Evolutionary conservation across 2,888 invertebrate genomes (phyloP).

Genomic region (Melanostoma mellinum): DNA sequence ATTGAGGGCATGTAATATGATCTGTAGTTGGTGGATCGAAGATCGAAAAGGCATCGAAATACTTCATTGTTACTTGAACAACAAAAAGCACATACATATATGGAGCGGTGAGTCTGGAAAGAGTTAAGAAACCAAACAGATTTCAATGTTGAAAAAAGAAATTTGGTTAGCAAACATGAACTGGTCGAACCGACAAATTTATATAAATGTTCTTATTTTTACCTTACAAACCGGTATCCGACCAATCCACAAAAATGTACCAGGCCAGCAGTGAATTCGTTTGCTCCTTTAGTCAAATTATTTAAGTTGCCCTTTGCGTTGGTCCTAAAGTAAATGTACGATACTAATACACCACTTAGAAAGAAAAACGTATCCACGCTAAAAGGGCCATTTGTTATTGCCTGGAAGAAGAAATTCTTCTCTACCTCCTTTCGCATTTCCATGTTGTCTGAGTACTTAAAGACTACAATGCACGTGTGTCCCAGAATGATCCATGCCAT

Average conservation of each 20-base stretch:
- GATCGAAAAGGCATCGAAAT: conserved; percentile 91
- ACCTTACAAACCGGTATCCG: conserved; percentile 90
- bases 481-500: conserved; percentile 89
- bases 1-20: conserved; percentile 91
- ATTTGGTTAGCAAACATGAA: not conserved
- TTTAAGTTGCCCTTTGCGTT: conserved; percentile 89
- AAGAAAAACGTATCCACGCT: conserved; percentile 93
- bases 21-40: conserved; percentile 92
- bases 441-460: conserved; percentile 93
- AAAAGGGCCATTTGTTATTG: conserved; percentile 90
- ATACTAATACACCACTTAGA: conserved; percentile 91
- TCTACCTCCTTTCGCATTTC: conserved; percentile 88
- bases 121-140: not conserved
- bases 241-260: conserved; percentile 90
- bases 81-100: conserved; percentile 92
- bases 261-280: conserved; percentile 85
- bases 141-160: no score
- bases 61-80: conserved; percentile 93
- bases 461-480: conserved; percentile 90
- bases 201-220: conserved; percentile 61
- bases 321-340: conserved; percentile 92
- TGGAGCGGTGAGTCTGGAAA: conserved; percentile 88
- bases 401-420: conserved; percentile 90
- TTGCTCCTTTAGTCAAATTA: conserved; percentile 85
- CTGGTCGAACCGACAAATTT: not conserved